Percentiles rank a stretch among this genome's conserved stretches.
phyloP scores from a whole-genome alignment of 2,888 invertebrate species.

The Melanchra persicariae region DNA sequence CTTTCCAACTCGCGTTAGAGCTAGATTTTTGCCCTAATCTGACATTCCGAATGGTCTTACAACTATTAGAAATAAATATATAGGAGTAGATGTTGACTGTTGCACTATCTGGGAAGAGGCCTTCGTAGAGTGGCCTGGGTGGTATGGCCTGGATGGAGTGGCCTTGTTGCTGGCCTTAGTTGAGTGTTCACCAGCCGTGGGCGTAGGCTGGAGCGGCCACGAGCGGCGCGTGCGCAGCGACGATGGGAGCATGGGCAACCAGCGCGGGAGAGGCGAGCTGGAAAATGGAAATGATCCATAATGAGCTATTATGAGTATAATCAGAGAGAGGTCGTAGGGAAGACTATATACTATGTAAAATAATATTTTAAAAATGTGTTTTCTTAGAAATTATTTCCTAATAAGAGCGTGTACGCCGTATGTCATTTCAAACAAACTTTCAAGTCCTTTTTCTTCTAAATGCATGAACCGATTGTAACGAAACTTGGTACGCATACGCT shows the following conservation, averaged over 20 bases:
- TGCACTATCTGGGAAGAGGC: constrained; percentile 74
- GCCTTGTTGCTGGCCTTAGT: constrained; percentile 64
- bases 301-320: no score
- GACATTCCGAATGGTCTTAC: constrained; percentile 74
- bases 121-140: constrained; percentile 67
- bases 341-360: no score
- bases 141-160: constrained; percentile 68
- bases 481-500: no score
- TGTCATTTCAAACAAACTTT: no score
- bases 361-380: no score
- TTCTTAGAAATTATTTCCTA: no score
- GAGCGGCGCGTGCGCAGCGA: constrained; percentile 80
- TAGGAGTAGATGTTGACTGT: constrained; percentile 80
- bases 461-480: no score
- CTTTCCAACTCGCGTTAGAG: constrained; percentile 73
- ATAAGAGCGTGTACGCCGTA: no score
- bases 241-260: constrained; percentile 79
- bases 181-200: constrained; percentile 82
- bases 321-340: no score
- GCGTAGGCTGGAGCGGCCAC: constrained; percentile 80
- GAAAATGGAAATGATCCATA: constrained; percentile 20
- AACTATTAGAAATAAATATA: constrained; percentile 77
- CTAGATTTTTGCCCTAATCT: constrained; percentile 73
- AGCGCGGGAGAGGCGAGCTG: constrained; percentile 85
- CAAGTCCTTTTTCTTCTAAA: no score